Base-by-base conservation (phyloP, 2,888 invertebrate species). In the Drosophila falleni region DNA sequence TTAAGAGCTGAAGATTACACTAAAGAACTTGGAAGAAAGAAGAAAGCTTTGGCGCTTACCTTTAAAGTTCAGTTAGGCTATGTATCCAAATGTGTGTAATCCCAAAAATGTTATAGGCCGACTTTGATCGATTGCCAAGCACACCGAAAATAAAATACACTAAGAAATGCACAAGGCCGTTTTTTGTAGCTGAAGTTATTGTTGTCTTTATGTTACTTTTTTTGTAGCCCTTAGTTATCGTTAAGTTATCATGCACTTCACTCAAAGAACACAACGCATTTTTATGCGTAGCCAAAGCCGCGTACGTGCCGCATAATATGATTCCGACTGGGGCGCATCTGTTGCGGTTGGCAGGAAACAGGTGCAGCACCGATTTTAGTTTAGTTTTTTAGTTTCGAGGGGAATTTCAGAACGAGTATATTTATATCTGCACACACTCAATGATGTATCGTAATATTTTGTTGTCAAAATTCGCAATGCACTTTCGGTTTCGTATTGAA, bases 221-320 rank as follows among this genome's bases (percentile, higher is more conserved):
- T 41, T 54, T 29, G 29, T 29, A 42, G 46, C 33, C 16, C 37
- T 59, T 59, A 19, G 49, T 60, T 49, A 55, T 71, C 65, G 33
- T 60, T 68, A 74, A 71, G 62, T 82, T 86, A 69, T 85, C 81
- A 69, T 62, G 69, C 84, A 85, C 82, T 87, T 73, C 80, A 81
- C 81, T 60, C 61, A 49, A 65, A 53, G 55, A 26, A 5, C 29
- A 19, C 50, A n/a, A 4, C 42, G 71, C 86, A 84, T 84, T 88
- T 71, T 74, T 78, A 76, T 80, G 87, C 89, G 80, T 81, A 66
- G 71, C 68, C 76, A 74, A 67, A 84, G 88, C 74, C 83, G 80
- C 83, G 83, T 82, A 86, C 83, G 86, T 88, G 85, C 74, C 66
- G 63, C 70, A 58, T 71, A 63, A 79, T 77, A 63, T 54, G 54